Percentiles rank a stretch among this genome's conserved stretches.
phyloP scores from a whole-genome alignment of 2,113 vertebrate species.

The Actenoides hombroni region DNA sequence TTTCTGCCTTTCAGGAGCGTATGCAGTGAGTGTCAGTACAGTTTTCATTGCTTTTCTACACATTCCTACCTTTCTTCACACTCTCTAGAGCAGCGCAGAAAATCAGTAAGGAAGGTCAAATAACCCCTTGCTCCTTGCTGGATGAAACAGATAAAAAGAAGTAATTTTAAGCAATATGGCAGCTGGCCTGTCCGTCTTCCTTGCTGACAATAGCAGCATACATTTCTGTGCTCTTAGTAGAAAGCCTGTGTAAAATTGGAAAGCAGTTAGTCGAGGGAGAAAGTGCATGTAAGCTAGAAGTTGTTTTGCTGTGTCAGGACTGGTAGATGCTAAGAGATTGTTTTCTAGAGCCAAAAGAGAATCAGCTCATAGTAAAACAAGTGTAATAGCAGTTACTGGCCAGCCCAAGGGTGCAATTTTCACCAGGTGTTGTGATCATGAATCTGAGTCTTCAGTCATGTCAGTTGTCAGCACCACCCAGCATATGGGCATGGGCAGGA shows the following conservation, averaged over 20 bases:
- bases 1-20: background rate
- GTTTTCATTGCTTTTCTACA: background rate
- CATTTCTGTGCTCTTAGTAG: background rate
- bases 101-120: background rate
- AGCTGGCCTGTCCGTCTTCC: constrained; percentile 28
- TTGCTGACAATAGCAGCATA: background rate
- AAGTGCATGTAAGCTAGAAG: background rate
- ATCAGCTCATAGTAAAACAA: background rate
- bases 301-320: background rate
- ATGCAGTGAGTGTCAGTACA: background rate
- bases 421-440: background rate
- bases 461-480: background rate
- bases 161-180: background rate
- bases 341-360: background rate
- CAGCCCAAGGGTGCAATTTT: background rate
- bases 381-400: background rate
- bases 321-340: background rate
- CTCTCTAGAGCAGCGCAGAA: background rate
- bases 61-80: background rate
- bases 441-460: background rate
- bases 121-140: background rate
- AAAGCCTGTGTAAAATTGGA: constrained; percentile 1
- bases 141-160: background rate
- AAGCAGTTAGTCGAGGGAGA: background rate
- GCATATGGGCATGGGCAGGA: background rate